Conservation (phyloP, 2,797 vertebrate species). For the Danio kyathit region DNA sequence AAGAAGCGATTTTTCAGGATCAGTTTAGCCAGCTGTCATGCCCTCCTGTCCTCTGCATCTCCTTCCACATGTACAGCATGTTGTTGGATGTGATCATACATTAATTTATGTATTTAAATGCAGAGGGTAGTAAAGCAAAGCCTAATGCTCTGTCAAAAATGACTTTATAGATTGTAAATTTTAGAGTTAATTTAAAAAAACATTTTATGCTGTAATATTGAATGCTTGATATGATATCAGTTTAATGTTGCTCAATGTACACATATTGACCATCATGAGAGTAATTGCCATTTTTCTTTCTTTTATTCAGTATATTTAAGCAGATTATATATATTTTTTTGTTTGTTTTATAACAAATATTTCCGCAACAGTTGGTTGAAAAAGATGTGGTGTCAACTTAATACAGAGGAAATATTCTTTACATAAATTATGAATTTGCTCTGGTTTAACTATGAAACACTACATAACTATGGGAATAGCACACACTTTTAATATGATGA, state of each 20-base stretch:
- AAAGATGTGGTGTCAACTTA: neutral
- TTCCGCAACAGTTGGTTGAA: constrained; percentile 5
- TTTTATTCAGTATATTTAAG: constrained; percentile 7
- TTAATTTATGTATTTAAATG: neutral
- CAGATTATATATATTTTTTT: too few relatives aligned
- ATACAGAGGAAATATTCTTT: neutral
- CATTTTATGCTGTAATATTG: neutral
- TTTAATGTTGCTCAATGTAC: neutral
- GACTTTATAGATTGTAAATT: neutral
- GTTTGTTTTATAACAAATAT: too few relatives aligned
- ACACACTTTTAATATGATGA: neutral
- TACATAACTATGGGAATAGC: neutral
- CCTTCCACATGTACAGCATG: neutral
- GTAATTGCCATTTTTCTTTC: neutral
- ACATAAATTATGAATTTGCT: neutral
- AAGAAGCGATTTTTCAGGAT: constrained; percentile 44
- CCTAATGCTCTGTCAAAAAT: too few relatives aligned
- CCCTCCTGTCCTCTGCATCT: neutral
- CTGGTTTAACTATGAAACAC: neutral
- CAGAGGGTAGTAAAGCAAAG: too few relatives aligned
- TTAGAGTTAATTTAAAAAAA: neutral
- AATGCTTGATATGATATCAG: neutral
- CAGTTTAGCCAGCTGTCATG: constrained; percentile 44
- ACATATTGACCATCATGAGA: neutral
- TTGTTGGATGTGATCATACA: neutral